phyloP scores from a whole-genome alignment of 2,888 invertebrate genomes.

The Dryadula phaetusa region DNA sequence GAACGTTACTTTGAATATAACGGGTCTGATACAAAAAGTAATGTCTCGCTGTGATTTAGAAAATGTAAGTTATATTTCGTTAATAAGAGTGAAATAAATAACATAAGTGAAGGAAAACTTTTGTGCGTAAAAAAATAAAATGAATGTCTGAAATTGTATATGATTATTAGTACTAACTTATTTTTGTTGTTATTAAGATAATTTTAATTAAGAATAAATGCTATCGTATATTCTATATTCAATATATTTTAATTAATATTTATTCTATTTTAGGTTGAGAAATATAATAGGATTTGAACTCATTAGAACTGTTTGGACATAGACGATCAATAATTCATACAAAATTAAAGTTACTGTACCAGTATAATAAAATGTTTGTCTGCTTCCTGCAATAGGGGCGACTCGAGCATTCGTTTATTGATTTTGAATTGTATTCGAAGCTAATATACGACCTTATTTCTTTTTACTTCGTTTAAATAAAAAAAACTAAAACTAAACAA shows the following conservation, averaged over 20 bases:
- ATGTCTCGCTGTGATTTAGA: background rate
- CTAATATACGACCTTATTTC: background rate
- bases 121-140: too few species aligned
- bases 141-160: too few species aligned
- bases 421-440: background rate
- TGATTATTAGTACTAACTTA: too few species aligned
- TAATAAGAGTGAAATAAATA: too few species aligned
- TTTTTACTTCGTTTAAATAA: too few species aligned
- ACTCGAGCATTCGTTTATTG: background rate
- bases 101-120: too few species aligned
- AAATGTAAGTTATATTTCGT: background rate
- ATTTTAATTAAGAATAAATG: background rate
- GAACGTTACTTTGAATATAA: background rate
- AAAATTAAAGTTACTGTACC: background rate
- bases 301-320: too few species aligned
- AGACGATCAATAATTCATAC: too few species aligned
- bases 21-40: background rate
- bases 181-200: background rate
- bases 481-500: too few species aligned
- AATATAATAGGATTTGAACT: too few species aligned
- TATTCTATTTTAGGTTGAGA: too few species aligned
- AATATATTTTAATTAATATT: too few species aligned
- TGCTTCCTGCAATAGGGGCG: constrained; percentile 1
- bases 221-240: background rate
- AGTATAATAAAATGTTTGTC: background rate